phyloP scores from a whole-genome alignment of 2,888 invertebrate genomes.

The Torymus texanus region DNA sequence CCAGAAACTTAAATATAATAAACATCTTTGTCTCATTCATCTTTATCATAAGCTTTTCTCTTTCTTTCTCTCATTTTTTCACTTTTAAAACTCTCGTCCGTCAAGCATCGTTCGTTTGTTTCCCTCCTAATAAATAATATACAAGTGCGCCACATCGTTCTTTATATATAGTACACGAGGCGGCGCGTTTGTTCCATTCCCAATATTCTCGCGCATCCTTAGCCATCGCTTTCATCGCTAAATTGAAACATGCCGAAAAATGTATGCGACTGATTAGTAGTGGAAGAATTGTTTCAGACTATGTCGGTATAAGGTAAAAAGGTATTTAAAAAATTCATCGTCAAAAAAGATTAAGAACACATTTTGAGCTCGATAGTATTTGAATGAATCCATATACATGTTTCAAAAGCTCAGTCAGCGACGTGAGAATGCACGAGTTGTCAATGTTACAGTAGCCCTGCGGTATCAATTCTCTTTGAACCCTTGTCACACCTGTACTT shows the following conservation, averaged over 20 bases:
- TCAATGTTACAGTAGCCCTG: neutral
- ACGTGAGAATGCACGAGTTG: constrained; percentile 32
- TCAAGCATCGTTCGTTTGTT: constrained; percentile 62
- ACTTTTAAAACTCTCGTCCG: constrained; percentile 42
- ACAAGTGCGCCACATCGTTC: constrained; percentile 55
- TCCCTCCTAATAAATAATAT: constrained; percentile 55
- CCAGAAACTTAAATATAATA: constrained; percentile 73
- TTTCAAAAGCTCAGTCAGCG: neutral
- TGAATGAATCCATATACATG: too few species aligned
- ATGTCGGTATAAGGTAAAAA: neutral
- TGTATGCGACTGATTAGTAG: constrained; percentile 38
- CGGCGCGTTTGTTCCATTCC: constrained; percentile 20
- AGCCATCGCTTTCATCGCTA: constrained; percentile 10
- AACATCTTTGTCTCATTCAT: constrained; percentile 61
- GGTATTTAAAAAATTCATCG: constrained; percentile 27
- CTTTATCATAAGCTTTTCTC: constrained; percentile 55
- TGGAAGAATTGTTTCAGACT: constrained; percentile 49
- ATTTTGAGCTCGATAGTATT: neutral
- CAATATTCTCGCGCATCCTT: constrained; percentile 12
- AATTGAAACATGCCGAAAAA: constrained; percentile 24
- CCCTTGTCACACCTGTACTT: neutral
- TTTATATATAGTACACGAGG: constrained; percentile 44
- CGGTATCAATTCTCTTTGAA: constrained; percentile 5
- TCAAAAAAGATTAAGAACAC: constrained; percentile 29
- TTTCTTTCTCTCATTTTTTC: constrained; percentile 15